A percentile compares a stretch with the other conserved stretches of the same genome.
These are phyloP conservation scores for Meandrusa payeni DNA, from an alignment of 2,888 invertebrate species.

Conservation along the genomic window DNA sequence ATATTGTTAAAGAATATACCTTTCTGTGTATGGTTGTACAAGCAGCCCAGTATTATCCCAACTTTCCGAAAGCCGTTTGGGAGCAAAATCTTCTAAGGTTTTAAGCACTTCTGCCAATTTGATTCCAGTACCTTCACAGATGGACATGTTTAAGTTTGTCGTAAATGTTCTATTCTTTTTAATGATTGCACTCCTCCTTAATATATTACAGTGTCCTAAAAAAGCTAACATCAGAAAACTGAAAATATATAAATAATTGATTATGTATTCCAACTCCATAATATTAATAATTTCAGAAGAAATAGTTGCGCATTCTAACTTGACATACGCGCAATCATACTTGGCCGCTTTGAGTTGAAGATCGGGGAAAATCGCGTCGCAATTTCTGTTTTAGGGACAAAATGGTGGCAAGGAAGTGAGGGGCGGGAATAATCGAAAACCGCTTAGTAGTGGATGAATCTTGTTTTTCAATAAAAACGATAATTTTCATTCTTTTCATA, in stretches of 20 bases:
- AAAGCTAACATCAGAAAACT: constrained; percentile 63
- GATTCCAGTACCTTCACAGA: constrained; percentile 59
- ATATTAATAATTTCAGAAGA: too few relatives aligned
- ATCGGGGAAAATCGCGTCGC: too few relatives aligned
- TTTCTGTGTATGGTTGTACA: constrained; percentile 86
- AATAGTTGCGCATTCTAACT: too few relatives aligned
- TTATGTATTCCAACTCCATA: too few relatives aligned
- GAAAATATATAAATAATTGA: constrained; percentile 36
- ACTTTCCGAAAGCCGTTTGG: constrained; percentile 85
- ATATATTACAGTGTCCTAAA: constrained; percentile 39
- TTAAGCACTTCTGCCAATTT: constrained; percentile 75
- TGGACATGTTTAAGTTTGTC: constrained; percentile 45
- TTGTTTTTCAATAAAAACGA: too few relatives aligned
- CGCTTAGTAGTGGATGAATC: too few relatives aligned
- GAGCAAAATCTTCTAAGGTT: constrained; percentile 85
- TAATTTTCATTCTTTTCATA: too few relatives aligned
- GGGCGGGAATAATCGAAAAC: too few relatives aligned
- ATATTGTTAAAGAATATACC: constrained; percentile 46
- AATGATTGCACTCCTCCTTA: constrained; percentile 34
- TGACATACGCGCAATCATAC: too few relatives aligned
- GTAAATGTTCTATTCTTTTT: constrained; percentile 39
- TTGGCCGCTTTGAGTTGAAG: too few relatives aligned
- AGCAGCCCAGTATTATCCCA: constrained; percentile 98
- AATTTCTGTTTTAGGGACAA: too few relatives aligned
- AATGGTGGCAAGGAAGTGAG: too few relatives aligned